Conservation (phyloP, 2,797 vertebrate genomes). For the Cynopterus sphinx region DNA sequence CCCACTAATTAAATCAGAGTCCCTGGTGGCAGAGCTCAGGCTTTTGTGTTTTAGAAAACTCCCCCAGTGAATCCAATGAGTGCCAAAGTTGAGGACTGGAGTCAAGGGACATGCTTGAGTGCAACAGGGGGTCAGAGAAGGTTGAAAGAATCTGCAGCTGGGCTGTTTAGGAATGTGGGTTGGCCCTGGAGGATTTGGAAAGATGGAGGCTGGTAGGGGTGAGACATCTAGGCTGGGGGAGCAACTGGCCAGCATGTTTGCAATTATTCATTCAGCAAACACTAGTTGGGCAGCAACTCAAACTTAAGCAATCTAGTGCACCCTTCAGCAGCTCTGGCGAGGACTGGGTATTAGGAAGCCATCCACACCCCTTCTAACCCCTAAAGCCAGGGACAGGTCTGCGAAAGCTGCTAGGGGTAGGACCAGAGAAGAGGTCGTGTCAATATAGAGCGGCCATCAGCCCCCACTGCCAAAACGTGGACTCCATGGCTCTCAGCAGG, state of each 20-base stretch:
- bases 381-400: not conserved
- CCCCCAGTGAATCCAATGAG: not conserved
- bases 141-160: not conserved
- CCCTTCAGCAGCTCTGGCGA: no score
- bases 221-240: not conserved
- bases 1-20: not conserved
- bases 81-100: not conserved
- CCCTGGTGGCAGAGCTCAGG: no score
- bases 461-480: not conserved
- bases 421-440: not conserved
- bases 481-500: accelerated
- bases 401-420: not conserved
- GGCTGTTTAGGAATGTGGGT: not conserved
- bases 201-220: not conserved
- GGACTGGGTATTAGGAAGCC: not conserved
- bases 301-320: not conserved
- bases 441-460: not conserved
- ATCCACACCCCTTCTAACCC: not conserved
- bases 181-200: not conserved
- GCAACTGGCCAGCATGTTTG: not conserved
- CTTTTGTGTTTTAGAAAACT: not conserved
- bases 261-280: not conserved
- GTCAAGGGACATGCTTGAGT: not conserved
- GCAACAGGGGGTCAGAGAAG: not conserved
- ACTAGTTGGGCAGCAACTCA: not conserved